A percentile compares a stretch with the other conserved stretches of the same genome.
phyloP scores from a whole-genome alignment of 2,113 vertebrate species.

The Bombycilla garrulus region DNA sequence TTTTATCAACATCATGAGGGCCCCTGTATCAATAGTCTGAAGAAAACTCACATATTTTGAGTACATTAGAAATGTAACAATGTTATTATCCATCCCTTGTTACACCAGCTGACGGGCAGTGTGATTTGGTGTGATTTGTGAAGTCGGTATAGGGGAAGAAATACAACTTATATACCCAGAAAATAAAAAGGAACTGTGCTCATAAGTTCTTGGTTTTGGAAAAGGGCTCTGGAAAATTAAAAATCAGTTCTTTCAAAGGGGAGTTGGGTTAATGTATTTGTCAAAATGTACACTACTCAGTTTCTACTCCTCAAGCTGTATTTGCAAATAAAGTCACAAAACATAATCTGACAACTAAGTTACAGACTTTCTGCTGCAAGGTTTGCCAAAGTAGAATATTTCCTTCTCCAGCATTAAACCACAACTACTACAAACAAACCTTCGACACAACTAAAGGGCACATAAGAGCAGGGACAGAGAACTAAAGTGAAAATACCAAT shows the following conservation, averaged over 20 bases:
- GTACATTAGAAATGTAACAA: not conserved
- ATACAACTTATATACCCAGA: not conserved
- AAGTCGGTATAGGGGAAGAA: not conserved
- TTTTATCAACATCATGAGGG: not conserved
- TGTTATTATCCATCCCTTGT: not conserved
- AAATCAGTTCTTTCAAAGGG: not conserved
- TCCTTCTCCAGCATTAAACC: not conserved
- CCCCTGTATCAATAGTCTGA: not conserved
- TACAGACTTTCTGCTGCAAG: not conserved
- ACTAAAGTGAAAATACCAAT: not conserved
- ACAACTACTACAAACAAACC: conserved; percentile 5
- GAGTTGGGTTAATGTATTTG: not conserved
- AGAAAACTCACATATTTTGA: not conserved
- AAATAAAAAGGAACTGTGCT: not conserved
- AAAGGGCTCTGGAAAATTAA: not conserved
- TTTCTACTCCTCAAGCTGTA: not conserved
- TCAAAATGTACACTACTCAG: not conserved
- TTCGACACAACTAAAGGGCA: not conserved
- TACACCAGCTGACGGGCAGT: not conserved
- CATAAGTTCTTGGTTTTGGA: not conserved
- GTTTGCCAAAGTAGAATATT: not conserved
- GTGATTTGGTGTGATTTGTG: not conserved
- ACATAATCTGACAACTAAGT: not conserved
- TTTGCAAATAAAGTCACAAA: conserved; percentile 12
- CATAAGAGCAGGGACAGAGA: not conserved